Evolutionary conservation across 2,888 invertebrate genomes (phyloP), one percentile per base, ranked within the genome.

Genomic region (Agriopis leucophaearia): DNA sequence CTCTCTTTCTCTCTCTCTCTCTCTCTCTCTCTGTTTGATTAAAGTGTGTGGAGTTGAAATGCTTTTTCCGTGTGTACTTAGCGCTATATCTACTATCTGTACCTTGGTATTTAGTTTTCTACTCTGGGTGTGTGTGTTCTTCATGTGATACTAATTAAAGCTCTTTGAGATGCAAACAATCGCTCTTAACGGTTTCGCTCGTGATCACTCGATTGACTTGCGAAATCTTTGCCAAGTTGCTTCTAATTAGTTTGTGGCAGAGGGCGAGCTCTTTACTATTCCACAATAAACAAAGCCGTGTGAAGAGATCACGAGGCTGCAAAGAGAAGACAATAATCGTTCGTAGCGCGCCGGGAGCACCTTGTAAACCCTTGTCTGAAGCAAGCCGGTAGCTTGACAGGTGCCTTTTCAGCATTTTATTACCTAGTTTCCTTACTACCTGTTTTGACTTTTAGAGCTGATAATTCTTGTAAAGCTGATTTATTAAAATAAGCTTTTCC

Each of bases 261-360:
- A 45, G 12, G 8, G 52, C 52, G 47, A 27, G 18, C 60, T 51
- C 27, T 51, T 38, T 55, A 52, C 57, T 44, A 51, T 51, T 36
- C 55, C 8, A 10, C 44, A 38, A 70, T 81, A 77, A 82, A 79
- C 80, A 80, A 78, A 80, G 81, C 78, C 79, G 80, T 81, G 83
- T 78, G 77, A 82, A 81, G 82, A 87, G 55, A 60, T 88, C 88
- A 88, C 87, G 87, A 88, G 77, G 81, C 86, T 79, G 85, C 88
- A 86, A 88, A 88, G 79, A 81, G 81, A 78, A 81, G 81, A 85
- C 88, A 83, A 86, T 85, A 88, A 89, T 88, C 87, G 88, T 87
- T 84, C 81, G 83, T 81, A 82, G 81, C 78, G 74, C 74, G 68
- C 77, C 79, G 77, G 81, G 76, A 82, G 84, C 82, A 78, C 75